Base-by-base conservation (phyloP, 2,113 vertebrate genomes). In the Leuciscus idus region DNA sequence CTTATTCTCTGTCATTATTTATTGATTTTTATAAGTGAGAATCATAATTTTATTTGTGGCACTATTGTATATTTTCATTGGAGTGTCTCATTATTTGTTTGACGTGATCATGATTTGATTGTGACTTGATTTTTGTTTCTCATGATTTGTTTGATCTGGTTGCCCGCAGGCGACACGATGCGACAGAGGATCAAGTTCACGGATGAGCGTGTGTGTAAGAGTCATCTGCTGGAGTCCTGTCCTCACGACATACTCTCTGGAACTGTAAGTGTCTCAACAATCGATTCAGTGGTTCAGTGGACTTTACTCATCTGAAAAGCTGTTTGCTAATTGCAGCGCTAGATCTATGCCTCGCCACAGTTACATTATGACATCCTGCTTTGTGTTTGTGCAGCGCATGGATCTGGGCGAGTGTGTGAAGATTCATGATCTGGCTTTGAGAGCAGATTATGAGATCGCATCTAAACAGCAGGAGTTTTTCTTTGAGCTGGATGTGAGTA, bases 201-300 rank as follows among this genome's bases (percentile, higher is more conserved):
- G 78, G 98, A 99, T 91, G 98, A 99, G 86, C 95, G 97, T 92
- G 98, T 99, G 72, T 99, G 98, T 94, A 99, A 99, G 96, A 99
- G 98, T 93, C 98, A 99, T 85, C 97, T 99, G 83, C 95, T 99
- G 92, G 98, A 98, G 93, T 99, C 98, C 88, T 99, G 98, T 91
- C 98, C 98, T 85, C 98, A 99, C 52, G 98, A 99, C 91, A 99
- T 99, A 84, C 95, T 99, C 85, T 98, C 97, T 89, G 98, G 98
- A 95, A 99, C 98, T 59, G 98, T 99, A 94, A 86, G 97, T 97
- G 48, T 66, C 19, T 26, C 28, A 26, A 19, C 43, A 8, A 48
- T 48, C 39, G 6, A 7, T 13, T 9, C 43, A 39, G 52, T 59
- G 30, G 4, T 21, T 39, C n/a, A n/a, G n/a, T n/a, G n/a, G 21